A percentile compares a stretch with the other conserved stretches of the same genome.
phyloP scores from a whole-genome alignment of 2,888 invertebrate genomes.

The Pyrgus malvae region DNA sequence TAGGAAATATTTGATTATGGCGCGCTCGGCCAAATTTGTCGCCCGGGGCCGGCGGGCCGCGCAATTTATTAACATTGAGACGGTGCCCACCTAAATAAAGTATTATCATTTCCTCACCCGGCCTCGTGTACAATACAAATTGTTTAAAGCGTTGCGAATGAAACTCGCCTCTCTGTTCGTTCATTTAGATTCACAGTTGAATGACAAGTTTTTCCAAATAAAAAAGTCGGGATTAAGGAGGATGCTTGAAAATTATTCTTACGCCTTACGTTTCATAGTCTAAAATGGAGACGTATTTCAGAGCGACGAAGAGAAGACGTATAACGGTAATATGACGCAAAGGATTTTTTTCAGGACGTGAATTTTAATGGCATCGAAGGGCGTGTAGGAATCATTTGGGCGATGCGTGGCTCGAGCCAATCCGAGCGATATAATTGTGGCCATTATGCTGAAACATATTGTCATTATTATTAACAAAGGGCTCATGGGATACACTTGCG shows the following conservation, averaged over 20 bases:
- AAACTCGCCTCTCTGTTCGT: background rate
- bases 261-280: background rate
- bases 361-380: constrained; percentile 21
- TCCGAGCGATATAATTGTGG: constrained; percentile 2
- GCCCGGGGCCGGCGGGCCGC: constrained; percentile 14
- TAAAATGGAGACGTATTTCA: constrained; percentile 1
- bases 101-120: constrained; percentile 21
- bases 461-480: background rate
- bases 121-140: constrained; percentile 6
- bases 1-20: constrained; percentile 19
- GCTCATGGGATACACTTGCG: background rate
- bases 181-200: background rate
- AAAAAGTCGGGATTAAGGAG: constrained; percentile 3
- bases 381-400: constrained; percentile 9
- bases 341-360: constrained; percentile 24
- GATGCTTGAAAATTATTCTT: constrained; percentile 14
- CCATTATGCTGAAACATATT: constrained; percentile 11
- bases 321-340: constrained; percentile 15
- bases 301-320: background rate
- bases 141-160: background rate
- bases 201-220: background rate
- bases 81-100: constrained; percentile 20
- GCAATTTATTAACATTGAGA: constrained; percentile 19
- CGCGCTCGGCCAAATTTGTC: constrained; percentile 14
- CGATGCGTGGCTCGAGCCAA: constrained; percentile 1